Conservation (phyloP, 2,888 invertebrate species). For the Lamellibrachia columna region DNA sequence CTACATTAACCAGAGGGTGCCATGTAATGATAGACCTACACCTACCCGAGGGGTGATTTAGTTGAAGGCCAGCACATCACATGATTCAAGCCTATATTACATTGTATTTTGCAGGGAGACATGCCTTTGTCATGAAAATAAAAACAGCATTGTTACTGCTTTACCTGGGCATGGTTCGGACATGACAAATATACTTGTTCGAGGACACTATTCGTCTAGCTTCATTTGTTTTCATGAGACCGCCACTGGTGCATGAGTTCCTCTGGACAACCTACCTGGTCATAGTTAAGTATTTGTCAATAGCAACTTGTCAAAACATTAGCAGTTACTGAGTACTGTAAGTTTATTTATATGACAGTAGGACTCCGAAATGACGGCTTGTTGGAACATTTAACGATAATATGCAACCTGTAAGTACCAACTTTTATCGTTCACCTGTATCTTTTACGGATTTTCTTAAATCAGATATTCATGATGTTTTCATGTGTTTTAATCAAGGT, state of each 20-base stretch:
- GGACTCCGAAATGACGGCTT: background rate
- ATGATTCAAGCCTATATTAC: background rate
- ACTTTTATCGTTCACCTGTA: no score
- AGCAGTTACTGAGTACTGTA: background rate
- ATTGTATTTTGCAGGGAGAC: background rate
- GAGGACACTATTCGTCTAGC: background rate
- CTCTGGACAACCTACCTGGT: background rate
- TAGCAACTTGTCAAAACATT: background rate
- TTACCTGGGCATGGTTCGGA: background rate
- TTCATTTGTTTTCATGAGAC: background rate
- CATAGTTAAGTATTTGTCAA: background rate
- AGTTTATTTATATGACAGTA: background rate
- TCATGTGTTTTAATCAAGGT: no score
- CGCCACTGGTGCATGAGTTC: background rate
- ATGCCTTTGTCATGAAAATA: constrained; percentile 4
- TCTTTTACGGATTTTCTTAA: no score
- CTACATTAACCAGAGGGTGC: background rate
- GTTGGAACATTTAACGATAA: background rate
- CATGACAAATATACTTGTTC: background rate
- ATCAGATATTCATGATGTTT: no score
- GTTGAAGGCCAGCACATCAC: background rate
- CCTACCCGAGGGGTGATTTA: background rate
- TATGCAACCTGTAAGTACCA: no score
- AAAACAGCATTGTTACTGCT: background rate
- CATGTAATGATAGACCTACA: background rate